A percentile compares a stretch with the other conserved stretches of the same genome.
Evolutionary conservation across 2,113 vertebrate species (phyloP).

Genomic region (Muntiacus muntjak): DNA sequence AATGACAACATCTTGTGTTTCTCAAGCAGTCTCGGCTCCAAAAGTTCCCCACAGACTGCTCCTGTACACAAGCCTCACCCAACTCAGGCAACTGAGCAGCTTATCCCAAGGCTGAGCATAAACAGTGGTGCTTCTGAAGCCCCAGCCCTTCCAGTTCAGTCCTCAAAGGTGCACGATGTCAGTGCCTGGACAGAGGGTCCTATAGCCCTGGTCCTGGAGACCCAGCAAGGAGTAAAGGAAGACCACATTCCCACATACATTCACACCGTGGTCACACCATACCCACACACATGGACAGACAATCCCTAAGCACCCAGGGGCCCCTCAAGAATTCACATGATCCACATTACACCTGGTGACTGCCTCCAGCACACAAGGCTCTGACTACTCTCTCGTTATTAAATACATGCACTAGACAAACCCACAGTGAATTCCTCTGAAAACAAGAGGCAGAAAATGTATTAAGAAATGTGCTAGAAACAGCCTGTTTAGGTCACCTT

Average conservation of each 20-base stretch:
- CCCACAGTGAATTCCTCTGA: slow-evolving; percentile 56
- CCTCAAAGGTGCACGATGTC: background rate
- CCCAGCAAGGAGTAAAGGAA: background rate
- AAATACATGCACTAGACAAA: slow-evolving; percentile 67
- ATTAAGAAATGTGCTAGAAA: background rate
- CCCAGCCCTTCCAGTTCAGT: background rate
- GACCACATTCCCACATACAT: background rate
- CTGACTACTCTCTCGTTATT: slow-evolving; percentile 66
- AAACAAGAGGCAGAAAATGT: background rate
- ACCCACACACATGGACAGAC: background rate
- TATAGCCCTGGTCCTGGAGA: background rate
- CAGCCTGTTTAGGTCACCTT: background rate
- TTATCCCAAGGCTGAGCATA: background rate
- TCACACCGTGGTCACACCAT: background rate
- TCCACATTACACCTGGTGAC: slow-evolving; percentile 66
- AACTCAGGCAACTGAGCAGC: background rate
- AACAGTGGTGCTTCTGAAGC: background rate
- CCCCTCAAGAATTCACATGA: slow-evolving; percentile 51
- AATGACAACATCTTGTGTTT: background rate
- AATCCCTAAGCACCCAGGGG: background rate
- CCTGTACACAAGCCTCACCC: background rate
- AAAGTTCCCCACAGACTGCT: background rate
- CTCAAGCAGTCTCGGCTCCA: background rate
- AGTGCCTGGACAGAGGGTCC: background rate
- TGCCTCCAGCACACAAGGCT: slow-evolving; percentile 73